Evolutionary conservation across 2,797 vertebrate species (phyloP), one percentile per base, ranked within the genome.

Genomic region (Poecilia gillii): DNA sequence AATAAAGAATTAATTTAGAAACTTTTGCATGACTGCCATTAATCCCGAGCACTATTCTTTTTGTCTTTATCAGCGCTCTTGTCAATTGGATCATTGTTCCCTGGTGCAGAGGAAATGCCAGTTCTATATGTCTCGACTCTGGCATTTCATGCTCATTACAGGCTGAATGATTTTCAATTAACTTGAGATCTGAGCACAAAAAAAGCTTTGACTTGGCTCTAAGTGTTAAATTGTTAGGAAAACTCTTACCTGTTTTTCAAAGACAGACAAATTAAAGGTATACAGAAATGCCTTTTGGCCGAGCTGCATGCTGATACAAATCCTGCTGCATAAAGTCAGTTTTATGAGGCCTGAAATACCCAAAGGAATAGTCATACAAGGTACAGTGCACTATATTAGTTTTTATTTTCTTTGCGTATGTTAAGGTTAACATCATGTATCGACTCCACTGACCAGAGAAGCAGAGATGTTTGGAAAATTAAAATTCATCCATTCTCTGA

Each of bases 101-200:
- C 83, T 59, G 3, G 81, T 83, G 85, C 79, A 87, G 87, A 93
- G 86, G 82, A 94, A 94, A 94, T 93, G 90, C 83, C 94, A 93
- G 73, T 89, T 92, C 88, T 88, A 89, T 91, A 86, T 91, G 85
- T 92, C 91, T 90, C 90, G 87, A 84, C 87, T 85, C 55, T 95
- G 94, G 94, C 94, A 95, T 95, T 95, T 95, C 81, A 87, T 88
- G 90, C 89, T 94, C 85, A 91, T 95, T 95, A 94, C 81, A 79
- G 72, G 74, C 85, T 83, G 80, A 94, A 89, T 80, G 91, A 94
- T 94, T 93, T 94, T 94, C 87, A 90, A 92, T 95, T 91, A 94
- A 81, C 86, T 90, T 68, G 78, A 90, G 89, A 86, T 90, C 91
- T 81, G 81, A 87, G 81, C 85, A 85, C 81, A 87, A 82, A 85